phyloP scores from a whole-genome alignment of 2,113 vertebrate genomes.

The Shinisaurus crocodilurus region DNA sequence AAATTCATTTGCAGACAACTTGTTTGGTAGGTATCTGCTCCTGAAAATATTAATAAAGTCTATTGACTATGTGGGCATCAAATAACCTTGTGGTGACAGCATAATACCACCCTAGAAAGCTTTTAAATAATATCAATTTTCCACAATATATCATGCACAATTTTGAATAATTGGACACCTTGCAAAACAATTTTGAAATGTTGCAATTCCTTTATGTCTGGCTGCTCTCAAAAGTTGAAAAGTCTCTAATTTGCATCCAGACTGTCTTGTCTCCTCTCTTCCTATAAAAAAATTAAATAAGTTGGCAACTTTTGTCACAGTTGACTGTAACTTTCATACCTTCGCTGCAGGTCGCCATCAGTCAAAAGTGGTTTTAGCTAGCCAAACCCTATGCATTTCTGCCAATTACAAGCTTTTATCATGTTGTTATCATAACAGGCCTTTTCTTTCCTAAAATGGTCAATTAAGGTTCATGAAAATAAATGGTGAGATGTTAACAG shows the following conservation, averaged over 20 bases:
- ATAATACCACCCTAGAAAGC: slow-evolving; percentile 53
- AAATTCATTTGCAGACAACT: slow-evolving; percentile 21
- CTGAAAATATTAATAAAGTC: slow-evolving; percentile 47
- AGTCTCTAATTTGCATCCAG: slow-evolving; percentile 32
- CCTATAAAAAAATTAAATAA: slow-evolving; percentile 42
- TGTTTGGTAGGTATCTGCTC: slow-evolving; percentile 7
- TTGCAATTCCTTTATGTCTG: slow-evolving; percentile 22
- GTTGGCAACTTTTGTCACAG: slow-evolving; percentile 50
- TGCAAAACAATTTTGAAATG: slow-evolving; percentile 50
- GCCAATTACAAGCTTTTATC: slow-evolving; percentile 76
- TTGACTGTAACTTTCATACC: slow-evolving; percentile 57
- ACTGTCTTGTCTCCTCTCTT: slow-evolving; percentile 37
- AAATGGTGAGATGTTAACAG: slow-evolving; percentile 65
- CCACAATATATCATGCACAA: slow-evolving; percentile 39
- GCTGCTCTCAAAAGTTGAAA: slow-evolving; percentile 47
- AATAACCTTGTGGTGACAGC: slow-evolving; percentile 59
- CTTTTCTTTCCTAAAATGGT: slow-evolving; percentile 75
- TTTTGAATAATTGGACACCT: slow-evolving; percentile 47
- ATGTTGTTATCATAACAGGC: slow-evolving; percentile 73
- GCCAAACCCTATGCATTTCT: slow-evolving; percentile 64
- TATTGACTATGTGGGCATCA: slow-evolving; percentile 25
- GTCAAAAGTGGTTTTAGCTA: slow-evolving; percentile 66
- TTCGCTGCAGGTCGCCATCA: slow-evolving; percentile 68
- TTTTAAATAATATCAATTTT: slow-evolving; percentile 71
- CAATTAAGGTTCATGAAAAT: slow-evolving; percentile 76